Conservation (phyloP, 2,888 invertebrate genomes). For the Craniophora ligustri region DNA sequence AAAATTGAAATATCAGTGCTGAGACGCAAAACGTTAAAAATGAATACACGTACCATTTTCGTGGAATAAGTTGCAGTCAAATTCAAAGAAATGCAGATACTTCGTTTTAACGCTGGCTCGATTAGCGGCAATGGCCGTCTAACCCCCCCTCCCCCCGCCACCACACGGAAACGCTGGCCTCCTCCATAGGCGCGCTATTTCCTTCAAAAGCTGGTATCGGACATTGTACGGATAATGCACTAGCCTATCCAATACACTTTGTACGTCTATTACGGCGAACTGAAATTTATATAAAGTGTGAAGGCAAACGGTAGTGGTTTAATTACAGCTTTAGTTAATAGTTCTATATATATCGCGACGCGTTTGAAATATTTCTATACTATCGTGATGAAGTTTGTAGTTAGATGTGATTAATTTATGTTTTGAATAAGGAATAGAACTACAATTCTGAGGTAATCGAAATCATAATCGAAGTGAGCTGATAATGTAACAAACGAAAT, state of each 20-base stretch:
- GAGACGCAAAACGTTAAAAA: constrained; percentile 28
- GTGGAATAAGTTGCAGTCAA: constrained; percentile 53
- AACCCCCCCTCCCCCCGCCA: constrained; percentile 23
- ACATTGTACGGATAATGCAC: constrained; percentile 69
- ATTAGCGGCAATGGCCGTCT: constrained; percentile 48
- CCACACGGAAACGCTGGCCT: constrained; percentile 56
- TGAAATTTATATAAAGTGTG: constrained; percentile 37
- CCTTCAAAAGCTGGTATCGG: constrained; percentile 66
- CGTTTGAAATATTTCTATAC: constrained; percentile 17
- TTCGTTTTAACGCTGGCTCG: constrained; percentile 61
- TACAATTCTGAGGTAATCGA: too few species aligned
- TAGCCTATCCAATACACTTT: constrained; percentile 49
- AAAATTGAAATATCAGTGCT: constrained; percentile 6
- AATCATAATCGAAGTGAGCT: too few species aligned
- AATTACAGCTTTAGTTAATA: constrained; percentile 42
- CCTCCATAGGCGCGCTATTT: constrained; percentile 68
- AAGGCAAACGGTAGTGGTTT: constrained; percentile 23
- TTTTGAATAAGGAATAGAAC: too few species aligned
- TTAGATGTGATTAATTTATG: too few species aligned
- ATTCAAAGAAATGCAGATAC: constrained; percentile 73
- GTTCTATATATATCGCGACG: constrained; percentile 7
- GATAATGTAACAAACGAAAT: too few species aligned
- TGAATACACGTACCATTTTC: constrained; percentile 30
- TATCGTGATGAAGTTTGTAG: too few species aligned
- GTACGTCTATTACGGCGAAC: constrained; percentile 36